Evolutionary conservation across 2,797 vertebrate genomes (phyloP).

Genomic region (Anniella stebbinsi): DNA sequence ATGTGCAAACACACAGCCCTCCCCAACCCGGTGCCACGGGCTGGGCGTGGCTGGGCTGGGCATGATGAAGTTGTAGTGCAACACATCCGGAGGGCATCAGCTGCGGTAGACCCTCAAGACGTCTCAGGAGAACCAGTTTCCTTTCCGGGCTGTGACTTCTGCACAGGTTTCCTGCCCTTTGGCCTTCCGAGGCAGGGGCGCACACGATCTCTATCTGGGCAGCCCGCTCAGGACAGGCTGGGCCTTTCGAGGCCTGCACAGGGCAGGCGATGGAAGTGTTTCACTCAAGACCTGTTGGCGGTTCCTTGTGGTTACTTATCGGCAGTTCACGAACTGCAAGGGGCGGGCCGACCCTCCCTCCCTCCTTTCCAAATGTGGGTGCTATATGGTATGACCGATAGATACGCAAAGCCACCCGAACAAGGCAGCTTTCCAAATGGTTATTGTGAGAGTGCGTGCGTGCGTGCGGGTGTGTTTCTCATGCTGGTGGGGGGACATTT

Average conservation of each 20-base stretch:
- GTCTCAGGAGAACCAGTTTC: slow-evolving; percentile 70
- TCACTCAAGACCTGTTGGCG: background rate
- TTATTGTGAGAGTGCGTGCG: background rate
- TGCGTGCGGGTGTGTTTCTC: too few relatives aligned
- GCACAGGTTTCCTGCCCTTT: slow-evolving; percentile 35
- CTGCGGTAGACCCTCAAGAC: slow-evolving; percentile 6
- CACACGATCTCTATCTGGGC: background rate
- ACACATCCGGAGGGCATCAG: background rate
- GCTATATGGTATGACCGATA: background rate
- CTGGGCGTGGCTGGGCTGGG: background rate
- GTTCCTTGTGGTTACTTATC: background rate
- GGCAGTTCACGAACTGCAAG: background rate
- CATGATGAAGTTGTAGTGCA: background rate
- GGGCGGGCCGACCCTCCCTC: background rate
- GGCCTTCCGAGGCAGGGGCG: slow-evolving; percentile 2
- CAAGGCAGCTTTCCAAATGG: background rate
- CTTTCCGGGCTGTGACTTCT: slow-evolving; percentile 39
- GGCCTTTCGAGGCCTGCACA: background rate
- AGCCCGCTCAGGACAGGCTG: background rate
- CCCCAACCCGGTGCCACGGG: background rate
- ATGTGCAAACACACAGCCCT: background rate
- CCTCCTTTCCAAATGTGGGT: background rate
- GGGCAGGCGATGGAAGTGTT: background rate
- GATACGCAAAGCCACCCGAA: background rate
- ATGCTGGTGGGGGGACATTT: too few relatives aligned